These are phyloP conservation scores for Acipenser transmontanus DNA, from an alignment of 2,797 vertebrate genomes.

Conservation along the genomic window DNA sequence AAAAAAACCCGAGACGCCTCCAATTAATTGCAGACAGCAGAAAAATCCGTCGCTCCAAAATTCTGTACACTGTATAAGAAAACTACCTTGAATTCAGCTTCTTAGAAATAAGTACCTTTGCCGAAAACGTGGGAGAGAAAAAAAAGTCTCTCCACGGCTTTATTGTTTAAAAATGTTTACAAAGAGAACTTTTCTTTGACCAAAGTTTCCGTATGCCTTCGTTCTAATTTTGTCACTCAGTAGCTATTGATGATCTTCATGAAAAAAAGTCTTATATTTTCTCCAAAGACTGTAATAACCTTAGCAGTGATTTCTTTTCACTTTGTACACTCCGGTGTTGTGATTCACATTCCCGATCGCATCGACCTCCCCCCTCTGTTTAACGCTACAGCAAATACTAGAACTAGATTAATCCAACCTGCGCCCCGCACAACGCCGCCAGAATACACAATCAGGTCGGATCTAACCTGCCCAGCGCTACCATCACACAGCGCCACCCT, in stretches of 20 bases:
- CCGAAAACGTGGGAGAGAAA: slow-evolving; percentile 1
- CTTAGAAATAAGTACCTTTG: neutral
- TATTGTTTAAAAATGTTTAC: slow-evolving; percentile 8
- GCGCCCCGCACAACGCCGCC: slow-evolving; percentile 12
- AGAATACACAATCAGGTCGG: slow-evolving; percentile 18
- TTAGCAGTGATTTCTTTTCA: neutral
- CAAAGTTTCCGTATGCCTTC: too few species aligned
- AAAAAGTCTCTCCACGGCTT: neutral
- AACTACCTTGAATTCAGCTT: too few species aligned
- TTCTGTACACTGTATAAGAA: too few species aligned
- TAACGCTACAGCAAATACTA: slow-evolving; percentile 35
- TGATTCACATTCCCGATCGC: slow-evolving; percentile 21
- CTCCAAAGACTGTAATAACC: too few species aligned
- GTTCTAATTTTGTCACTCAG: too few species aligned
- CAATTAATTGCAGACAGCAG: neutral
- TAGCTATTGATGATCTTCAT: too few species aligned
- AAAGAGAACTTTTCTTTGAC: too few species aligned
- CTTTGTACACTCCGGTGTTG: neutral
- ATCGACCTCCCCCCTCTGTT: slow-evolving; percentile 23
- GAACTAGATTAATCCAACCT: slow-evolving; percentile 37
- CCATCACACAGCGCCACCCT: slow-evolving; percentile 27
- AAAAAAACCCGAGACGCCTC: neutral
- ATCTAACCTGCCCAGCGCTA: slow-evolving; percentile 43
- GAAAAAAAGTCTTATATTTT: too few species aligned
- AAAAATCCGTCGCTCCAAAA: too few species aligned